phyloP scores from a whole-genome alignment of 1,140 invertebrate species.

The Drosophila sulfurigaster region DNA sequence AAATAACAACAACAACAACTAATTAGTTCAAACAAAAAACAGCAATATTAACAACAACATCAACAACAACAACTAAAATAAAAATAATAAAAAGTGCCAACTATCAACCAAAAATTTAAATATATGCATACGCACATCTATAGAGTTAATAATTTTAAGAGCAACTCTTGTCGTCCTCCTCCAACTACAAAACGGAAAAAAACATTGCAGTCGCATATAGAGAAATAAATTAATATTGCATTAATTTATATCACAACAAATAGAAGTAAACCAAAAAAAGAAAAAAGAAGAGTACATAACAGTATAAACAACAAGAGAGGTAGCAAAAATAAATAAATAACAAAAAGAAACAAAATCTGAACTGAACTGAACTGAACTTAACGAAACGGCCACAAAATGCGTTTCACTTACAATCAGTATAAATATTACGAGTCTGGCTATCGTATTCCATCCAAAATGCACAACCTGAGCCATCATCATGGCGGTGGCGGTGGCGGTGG shows the following conservation, averaged over 20 bases:
- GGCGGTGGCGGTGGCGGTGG: conserved; percentile 35
- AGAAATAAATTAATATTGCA: not conserved
- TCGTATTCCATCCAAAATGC: conserved; percentile 84
- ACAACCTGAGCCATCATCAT: conserved; percentile 68
- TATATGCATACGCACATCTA: conserved; percentile 16
- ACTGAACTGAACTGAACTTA: no score
- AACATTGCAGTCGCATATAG: not conserved
- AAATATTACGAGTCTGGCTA: conserved; percentile 83
- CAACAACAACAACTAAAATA: conserved; percentile 36
- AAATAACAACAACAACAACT: conserved; percentile 21
- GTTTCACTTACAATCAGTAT: conserved; percentile 84
- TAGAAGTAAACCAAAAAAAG: conserved; percentile 22
- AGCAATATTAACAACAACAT: conserved; percentile 17
- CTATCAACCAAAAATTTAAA: conserved; percentile 46
- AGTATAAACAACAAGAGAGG: conserved; percentile 28
- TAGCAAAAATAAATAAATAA: conserved; percentile 16
- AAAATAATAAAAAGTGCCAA: conserved; percentile 52
- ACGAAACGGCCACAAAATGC: conserved; percentile 64
- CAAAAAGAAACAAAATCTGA: not conserved
- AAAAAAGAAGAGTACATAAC: conserved; percentile 20
- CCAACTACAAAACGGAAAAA: not conserved
- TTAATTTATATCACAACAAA: not conserved
- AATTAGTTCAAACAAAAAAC: not conserved
- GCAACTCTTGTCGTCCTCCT: conserved; percentile 1
- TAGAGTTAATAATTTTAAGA: conserved; percentile 30